Percentiles rank a stretch among this genome's conserved stretches.
phyloP scores from a whole-genome alignment of 2,888 invertebrate species.

The Diploptera punctata region DNA sequence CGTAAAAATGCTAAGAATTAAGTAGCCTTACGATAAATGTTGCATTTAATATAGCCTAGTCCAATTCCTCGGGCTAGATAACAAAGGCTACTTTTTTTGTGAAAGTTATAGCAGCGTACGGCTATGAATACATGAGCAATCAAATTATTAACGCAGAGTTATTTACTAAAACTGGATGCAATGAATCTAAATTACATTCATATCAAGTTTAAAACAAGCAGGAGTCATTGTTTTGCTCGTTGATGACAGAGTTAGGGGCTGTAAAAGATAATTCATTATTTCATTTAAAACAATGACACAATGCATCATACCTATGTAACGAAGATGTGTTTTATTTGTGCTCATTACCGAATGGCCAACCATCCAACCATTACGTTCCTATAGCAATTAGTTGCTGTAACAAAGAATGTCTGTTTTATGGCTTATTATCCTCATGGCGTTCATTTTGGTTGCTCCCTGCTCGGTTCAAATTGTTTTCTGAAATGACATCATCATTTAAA shows the following conservation, averaged over 20 bases:
- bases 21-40: no score
- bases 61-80: no score
- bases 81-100: no score
- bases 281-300: slow-evolving; percentile 10
- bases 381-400: background rate
- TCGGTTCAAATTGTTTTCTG: slow-evolving; percentile 1
- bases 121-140: no score
- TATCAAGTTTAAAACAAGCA: background rate
- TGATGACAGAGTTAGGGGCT: background rate
- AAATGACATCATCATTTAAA: slow-evolving; percentile 9
- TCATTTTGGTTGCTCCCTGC: background rate
- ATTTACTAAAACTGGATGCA: background rate
- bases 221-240: background rate
- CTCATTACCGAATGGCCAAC: background rate
- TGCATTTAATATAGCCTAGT: no score
- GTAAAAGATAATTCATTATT: slow-evolving; percentile 17
- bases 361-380: slow-evolving; percentile 6
- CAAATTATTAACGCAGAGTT: background rate
- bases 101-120: no score
- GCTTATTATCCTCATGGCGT: slow-evolving; percentile 16
- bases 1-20: no score
- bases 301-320: background rate
- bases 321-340: slow-evolving; percentile 19
- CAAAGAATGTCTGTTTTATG: slow-evolving; percentile 22
- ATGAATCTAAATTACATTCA: background rate